Base-by-base conservation (phyloP, 2,113 vertebrate species). In the Bujurquina vittata region DNA sequence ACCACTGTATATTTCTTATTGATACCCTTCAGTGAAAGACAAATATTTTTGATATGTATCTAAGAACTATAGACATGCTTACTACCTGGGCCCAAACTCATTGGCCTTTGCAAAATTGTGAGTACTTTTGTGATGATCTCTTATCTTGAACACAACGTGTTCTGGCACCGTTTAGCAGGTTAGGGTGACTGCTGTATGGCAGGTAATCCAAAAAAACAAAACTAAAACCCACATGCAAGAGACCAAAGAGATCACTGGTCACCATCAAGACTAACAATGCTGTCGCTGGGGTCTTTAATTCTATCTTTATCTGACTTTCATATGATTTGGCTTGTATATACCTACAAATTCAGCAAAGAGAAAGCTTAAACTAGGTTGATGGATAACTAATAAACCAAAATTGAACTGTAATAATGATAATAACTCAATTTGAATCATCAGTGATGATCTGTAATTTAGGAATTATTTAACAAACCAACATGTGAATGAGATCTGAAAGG, bases 261-360 rank as follows among this genome's bases (percentile, higher is more conserved):
- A 52, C 49, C 43, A 54, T 23, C 26, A 72, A 72, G 46, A 72
- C 17, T 72, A 54, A 52, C 52, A 43, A 26, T n/a, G 26, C 46
- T 20, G n/a, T 72, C 12, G n/a, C 46, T 54, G 46, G 46, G 67
- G 67, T 52, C 46, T 33, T 72, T 72, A 69, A 52, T 69, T 69
- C 43, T 69, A 29, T 49, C 52, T 54, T 69, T 69, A 6, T 52
- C 26, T 72, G 46, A 72, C 20, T 33, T 72, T n/a, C 33, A 54
- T 33, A 10, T 26, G 54, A 4, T 18, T 14, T 18, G 67, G 67
- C 12, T 75, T 60, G 11, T 26, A 56, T 9, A 80, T 87, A 92
- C 89, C 90, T 93, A 91, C 88, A 93, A 87, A 83, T 90, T 88
- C 89, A 91, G 86, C 59, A 20, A 26, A 63, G 49, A 81, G 56